A percentile compares a stretch with the other conserved stretches of the same genome.
phyloP scores from a whole-genome alignment of 2,888 invertebrate genomes.

The Suillia variegata region DNA sequence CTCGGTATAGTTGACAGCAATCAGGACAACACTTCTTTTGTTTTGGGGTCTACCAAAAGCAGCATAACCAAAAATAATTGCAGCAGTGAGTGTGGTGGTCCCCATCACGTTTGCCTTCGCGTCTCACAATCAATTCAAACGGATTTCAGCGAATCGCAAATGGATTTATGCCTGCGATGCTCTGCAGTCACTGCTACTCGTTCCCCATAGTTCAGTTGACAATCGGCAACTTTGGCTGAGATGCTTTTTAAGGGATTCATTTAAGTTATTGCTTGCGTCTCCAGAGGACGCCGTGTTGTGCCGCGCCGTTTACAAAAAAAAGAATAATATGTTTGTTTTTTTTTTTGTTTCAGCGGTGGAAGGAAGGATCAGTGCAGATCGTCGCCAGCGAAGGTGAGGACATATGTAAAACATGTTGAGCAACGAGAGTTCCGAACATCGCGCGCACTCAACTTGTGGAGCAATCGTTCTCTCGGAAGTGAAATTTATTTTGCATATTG shows the following conservation, averaged over 20 bases:
- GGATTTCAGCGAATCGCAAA: constrained; percentile 37
- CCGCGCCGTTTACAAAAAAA: constrained; percentile 24
- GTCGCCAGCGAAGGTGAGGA: constrained; percentile 49
- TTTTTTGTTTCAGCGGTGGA: constrained; percentile 14
- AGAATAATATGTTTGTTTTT: no score
- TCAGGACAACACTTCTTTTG: constrained; percentile 43
- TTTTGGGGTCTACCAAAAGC: constrained; percentile 34
- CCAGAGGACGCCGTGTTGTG: constrained; percentile 26
- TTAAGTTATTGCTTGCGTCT: constrained; percentile 47
- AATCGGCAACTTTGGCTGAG: constrained; percentile 20
- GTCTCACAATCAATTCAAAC: constrained; percentile 45
- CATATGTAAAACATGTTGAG: constrained; percentile 58
- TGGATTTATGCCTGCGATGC: constrained; percentile 44
- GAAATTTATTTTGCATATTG: constrained; percentile 55
- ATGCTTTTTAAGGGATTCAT: constrained; percentile 45
- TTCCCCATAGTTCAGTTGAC: neutral
- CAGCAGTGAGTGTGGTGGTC: constrained; percentile 53
- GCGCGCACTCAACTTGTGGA: constrained; percentile 26
- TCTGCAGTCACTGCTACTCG: no score
- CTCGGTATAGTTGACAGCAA: constrained; percentile 37
- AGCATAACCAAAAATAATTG: constrained; percentile 51
- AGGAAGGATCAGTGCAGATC: constrained; percentile 11
- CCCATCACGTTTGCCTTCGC: constrained; percentile 41
- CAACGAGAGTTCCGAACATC: constrained; percentile 39
- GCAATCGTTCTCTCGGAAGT: constrained; percentile 45